Conservation (phyloP, 2,113 vertebrate species). For the Aythya baeri region DNA sequence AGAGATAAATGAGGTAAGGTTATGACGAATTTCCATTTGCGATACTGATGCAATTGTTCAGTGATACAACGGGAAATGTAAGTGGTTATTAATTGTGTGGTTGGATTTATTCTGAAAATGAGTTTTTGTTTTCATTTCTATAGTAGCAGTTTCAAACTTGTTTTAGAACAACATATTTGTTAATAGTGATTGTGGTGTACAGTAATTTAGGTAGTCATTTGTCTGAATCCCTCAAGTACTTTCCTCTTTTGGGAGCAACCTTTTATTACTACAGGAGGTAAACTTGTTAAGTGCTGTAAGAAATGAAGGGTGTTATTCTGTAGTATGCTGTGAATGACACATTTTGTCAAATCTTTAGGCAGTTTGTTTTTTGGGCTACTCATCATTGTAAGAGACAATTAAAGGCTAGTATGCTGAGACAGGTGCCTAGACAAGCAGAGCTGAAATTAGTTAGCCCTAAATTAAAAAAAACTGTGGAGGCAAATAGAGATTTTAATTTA, state of each 20-base stretch:
- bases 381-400: not conserved
- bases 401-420: not conserved
- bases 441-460: not conserved
- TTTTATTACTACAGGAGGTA: not conserved
- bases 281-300: not conserved
- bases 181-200: not conserved
- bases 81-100: not conserved
- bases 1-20: slow-evolving; percentile 74
- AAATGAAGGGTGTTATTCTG: not conserved
- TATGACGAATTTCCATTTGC: slow-evolving; percentile 27
- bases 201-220: not conserved
- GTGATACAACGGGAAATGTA: not conserved
- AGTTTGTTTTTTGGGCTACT: not conserved
- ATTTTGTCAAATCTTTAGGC: not conserved
- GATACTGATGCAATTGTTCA: not conserved
- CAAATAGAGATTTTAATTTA: not conserved
- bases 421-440: not conserved
- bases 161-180: not conserved
- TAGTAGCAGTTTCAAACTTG: not conserved
- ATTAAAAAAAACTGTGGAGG: not conserved
- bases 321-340: not conserved
- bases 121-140: not conserved
- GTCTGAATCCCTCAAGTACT: not conserved
- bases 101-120: not conserved
- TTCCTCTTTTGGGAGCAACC: not conserved